Evolutionary conservation across 2,797 vertebrate genomes (phyloP).

Genomic region (Trematomus bernacchii): DNA sequence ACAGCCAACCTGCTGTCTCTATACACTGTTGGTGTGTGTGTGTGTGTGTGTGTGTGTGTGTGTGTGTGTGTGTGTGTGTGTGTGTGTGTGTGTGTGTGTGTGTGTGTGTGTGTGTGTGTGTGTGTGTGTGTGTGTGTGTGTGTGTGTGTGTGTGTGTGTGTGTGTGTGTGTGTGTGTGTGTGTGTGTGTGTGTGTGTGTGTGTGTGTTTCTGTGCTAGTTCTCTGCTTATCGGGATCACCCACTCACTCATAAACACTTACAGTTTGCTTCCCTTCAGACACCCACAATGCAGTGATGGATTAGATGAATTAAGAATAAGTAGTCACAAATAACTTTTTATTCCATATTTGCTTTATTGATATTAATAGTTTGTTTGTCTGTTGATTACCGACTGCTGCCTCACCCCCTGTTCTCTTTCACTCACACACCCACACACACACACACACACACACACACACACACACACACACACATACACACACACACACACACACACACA

Average conservation of each 20-base stretch:
- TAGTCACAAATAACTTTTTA: slow-evolving; percentile 33
- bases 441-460: not conserved
- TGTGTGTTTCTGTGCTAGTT: slow-evolving; percentile 6
- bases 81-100: too few species aligned
- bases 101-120: too few species aligned
- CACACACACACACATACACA: too few species aligned
- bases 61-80: slow-evolving; percentile 3
- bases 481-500: too few species aligned
- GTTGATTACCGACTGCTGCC: slow-evolving; percentile 55
- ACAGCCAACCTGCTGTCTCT: slow-evolving; percentile 48
- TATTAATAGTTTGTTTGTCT: slow-evolving; percentile 55
- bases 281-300: slow-evolving; percentile 28
- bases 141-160: slow-evolving; percentile 20
- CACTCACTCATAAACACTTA: slow-evolving; percentile 11
- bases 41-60: slow-evolving; percentile 18
- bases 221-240: slow-evolving; percentile 21
- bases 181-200: slow-evolving; percentile 3
- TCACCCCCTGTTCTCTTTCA: not conserved
- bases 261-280: slow-evolving; percentile 35
- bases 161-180: not conserved
- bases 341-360: slow-evolving; percentile 41
- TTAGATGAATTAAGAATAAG: slow-evolving; percentile 25
- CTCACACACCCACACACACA: too few species aligned
- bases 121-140: not conserved
- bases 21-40: slow-evolving; percentile 7